phyloP scores from a whole-genome alignment of 1,140 invertebrate genomes.

The Sesamia nonagrioides region DNA sequence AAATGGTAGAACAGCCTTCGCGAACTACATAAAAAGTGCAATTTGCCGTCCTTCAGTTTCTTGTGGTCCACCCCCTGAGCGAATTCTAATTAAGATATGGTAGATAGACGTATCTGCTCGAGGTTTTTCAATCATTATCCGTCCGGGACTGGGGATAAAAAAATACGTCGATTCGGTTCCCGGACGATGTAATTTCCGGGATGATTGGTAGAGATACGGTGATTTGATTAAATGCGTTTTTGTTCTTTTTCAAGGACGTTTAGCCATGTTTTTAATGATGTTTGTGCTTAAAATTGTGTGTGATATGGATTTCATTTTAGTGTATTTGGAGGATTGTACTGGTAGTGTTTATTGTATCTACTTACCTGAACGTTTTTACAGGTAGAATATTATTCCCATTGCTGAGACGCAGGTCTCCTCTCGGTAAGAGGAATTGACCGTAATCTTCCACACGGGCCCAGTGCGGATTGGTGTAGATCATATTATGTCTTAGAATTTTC shows the following conservation, averaged over 20 bases:
- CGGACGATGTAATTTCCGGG: constrained; percentile 16
- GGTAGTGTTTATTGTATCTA: not conserved
- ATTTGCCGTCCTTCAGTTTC: constrained; percentile 18
- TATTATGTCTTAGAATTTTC: too few species aligned
- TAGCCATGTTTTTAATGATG: not conserved
- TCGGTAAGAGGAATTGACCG: too few species aligned
- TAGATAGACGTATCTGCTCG: constrained; percentile 13
- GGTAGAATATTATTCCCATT: too few species aligned
- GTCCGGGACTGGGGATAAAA: not conserved
- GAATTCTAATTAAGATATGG: constrained; percentile 34
- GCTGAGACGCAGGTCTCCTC: too few species aligned
- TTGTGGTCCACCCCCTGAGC: not conserved
- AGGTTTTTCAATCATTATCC: constrained; percentile 13
- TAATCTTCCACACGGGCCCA: too few species aligned
- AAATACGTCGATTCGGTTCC: not conserved
- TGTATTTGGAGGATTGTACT: not conserved
- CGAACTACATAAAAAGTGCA: constrained; percentile 21
- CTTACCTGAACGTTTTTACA: too few species aligned
- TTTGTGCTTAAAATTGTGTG: not conserved
- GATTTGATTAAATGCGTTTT: not conserved
- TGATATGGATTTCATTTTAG: not conserved
- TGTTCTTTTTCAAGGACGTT: not conserved
- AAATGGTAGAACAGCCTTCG: not conserved
- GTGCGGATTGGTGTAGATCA: too few species aligned
- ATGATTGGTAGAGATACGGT: not conserved